Percentiles rank a stretch among this genome's conserved stretches.
phyloP scores from a whole-genome alignment of 2,113 vertebrate species.

The Callospermophilus lateralis region DNA sequence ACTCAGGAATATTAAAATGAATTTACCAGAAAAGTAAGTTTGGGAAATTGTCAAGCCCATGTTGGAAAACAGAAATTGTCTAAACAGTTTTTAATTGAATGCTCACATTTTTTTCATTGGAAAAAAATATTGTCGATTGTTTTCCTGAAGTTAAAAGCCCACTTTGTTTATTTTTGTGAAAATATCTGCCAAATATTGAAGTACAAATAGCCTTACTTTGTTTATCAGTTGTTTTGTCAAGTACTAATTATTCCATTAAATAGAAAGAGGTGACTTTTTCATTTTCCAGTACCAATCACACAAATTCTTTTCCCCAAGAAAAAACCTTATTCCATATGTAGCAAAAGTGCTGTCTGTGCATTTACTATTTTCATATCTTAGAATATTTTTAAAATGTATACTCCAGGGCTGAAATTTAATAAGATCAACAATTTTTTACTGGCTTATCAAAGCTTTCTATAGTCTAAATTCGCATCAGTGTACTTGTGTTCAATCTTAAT shows the following conservation, averaged over 20 bases:
- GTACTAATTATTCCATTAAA: background rate
- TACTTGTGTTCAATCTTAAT: background rate
- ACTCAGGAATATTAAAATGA: background rate
- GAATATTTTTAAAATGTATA: background rate
- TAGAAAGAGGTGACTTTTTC: background rate
- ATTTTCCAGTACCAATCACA: background rate
- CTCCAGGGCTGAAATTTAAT: background rate
- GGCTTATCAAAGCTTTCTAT: background rate
- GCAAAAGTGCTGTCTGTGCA: background rate
- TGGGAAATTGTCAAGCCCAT: background rate
- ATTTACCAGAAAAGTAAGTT: background rate
- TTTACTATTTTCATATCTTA: background rate
- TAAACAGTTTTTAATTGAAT: background rate
- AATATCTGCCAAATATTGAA: background rate
- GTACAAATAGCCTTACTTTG: background rate
- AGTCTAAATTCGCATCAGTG: background rate
- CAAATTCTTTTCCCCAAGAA: background rate
- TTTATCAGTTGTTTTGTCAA: background rate
- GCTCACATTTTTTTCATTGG: background rate
- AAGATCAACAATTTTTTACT: background rate
- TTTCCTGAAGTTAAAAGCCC: background rate
- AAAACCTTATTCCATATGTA: background rate
- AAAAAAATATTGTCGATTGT: background rate
- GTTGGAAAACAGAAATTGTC: background rate
- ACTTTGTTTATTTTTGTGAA: background rate